Percentiles rank a stretch among this genome's conserved stretches.
These are phyloP conservation scores for Zaprionus davidi DNA, from an alignment of 1,140 invertebrate species.

Conservation along the genomic window DNA sequence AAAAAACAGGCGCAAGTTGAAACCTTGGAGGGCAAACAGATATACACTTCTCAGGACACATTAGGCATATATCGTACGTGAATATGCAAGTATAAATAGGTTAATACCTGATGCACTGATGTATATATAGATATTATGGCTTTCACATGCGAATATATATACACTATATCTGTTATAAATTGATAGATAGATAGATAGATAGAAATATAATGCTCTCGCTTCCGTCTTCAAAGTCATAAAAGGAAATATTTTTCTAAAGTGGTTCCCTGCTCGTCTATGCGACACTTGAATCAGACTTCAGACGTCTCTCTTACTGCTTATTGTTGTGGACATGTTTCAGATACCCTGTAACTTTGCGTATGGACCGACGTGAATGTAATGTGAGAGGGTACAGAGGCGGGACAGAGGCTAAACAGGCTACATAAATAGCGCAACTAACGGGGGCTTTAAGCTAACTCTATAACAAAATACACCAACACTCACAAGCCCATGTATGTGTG, in stretches of 20 bases:
- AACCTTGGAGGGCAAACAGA: slow-evolving; percentile 79
- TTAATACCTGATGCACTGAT: slow-evolving; percentile 16
- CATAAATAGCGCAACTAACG: slow-evolving; percentile 35
- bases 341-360: slow-evolving; percentile 66
- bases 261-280: slow-evolving; percentile 23
- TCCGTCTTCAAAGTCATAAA: slow-evolving; percentile 15
- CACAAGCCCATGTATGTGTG: neutral
- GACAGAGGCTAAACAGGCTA: neutral
- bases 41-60: slow-evolving; percentile 51
- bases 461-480: slow-evolving; percentile 43
- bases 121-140: slow-evolving; percentile 16
- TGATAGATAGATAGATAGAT: neutral
- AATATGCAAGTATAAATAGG: slow-evolving; percentile 5
- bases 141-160: slow-evolving; percentile 15
- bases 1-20: slow-evolving; percentile 79
- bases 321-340: slow-evolving; percentile 42
- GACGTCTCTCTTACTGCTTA: slow-evolving; percentile 22
- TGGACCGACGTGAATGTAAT: slow-evolving; percentile 17
- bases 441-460: slow-evolving; percentile 64
- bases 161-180: neutral
- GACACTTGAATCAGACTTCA: slow-evolving; percentile 41
- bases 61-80: slow-evolving; percentile 11
- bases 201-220: slow-evolving; percentile 7
- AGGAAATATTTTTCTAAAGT: slow-evolving; percentile 17
- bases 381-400: slow-evolving; percentile 20